Percentiles rank a stretch among this genome's conserved stretches.
phyloP scores from a whole-genome alignment of 1,140 invertebrate genomes.

The Cotesia typhae region DNA sequence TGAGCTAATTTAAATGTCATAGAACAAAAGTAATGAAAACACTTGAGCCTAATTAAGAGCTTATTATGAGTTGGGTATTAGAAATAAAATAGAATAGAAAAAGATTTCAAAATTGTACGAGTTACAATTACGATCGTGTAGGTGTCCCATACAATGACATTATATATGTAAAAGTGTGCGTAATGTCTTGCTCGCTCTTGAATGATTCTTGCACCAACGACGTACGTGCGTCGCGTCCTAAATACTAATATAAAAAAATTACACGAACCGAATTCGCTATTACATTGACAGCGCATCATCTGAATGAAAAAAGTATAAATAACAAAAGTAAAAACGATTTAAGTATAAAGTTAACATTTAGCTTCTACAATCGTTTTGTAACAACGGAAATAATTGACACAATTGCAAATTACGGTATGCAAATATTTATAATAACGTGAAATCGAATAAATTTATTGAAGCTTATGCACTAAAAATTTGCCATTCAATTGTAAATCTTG shows the following conservation, averaged over 20 bases:
- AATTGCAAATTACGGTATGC: not conserved
- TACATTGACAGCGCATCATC: constrained; percentile 13
- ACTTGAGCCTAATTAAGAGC: not conserved
- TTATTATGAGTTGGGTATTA: not conserved
- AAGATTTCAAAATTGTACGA: constrained; percentile 23
- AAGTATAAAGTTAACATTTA: no score
- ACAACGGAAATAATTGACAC: constrained; percentile 26
- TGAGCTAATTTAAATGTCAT: no score
- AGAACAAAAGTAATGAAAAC: no score
- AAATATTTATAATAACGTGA: no score
- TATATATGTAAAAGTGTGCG: constrained; percentile 10
- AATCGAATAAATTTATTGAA: no score
- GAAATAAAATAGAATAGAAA: not conserved
- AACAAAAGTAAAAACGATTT: not conserved
- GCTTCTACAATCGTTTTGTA: not conserved
- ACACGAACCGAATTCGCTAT: constrained; percentile 31
- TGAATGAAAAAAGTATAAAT: constrained; percentile 19
- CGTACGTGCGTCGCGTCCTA: constrained; percentile 44
- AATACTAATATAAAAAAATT: constrained; percentile 45
- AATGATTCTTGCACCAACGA: constrained; percentile 45
- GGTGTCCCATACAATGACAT: not conserved
- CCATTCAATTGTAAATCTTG: no score
- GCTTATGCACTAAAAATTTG: no score
- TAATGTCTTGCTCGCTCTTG: constrained; percentile 30
- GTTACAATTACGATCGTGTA: constrained; percentile 8